phyloP scores from a whole-genome alignment of 2,888 invertebrate species.

The Aporophyla nigra region DNA sequence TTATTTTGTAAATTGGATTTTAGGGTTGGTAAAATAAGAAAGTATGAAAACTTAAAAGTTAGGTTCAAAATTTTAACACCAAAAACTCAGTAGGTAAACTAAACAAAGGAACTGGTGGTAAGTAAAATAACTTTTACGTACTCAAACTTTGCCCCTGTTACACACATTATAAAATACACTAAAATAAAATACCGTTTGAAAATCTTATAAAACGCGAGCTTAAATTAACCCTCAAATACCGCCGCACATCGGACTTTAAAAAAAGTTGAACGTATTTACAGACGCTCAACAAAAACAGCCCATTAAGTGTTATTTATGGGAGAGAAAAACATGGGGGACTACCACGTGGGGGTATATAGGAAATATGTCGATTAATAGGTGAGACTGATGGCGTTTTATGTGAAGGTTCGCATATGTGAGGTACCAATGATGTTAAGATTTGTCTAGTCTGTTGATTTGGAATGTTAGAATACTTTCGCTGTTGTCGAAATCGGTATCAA shows the following conservation, averaged over 20 bases:
- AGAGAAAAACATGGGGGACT: constrained; percentile 46
- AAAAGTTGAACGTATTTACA: constrained; percentile 61
- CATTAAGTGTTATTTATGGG: constrained; percentile 66
- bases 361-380: constrained; percentile 59
- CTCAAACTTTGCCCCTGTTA: constrained; percentile 17
- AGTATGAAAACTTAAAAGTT: background rate
- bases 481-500: too few species aligned
- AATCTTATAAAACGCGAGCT: constrained; percentile 46
- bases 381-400: constrained; percentile 12
- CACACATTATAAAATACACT: constrained; percentile 2
- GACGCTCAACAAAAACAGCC: constrained; percentile 60
- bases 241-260: constrained; percentile 62
- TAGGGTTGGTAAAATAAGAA: constrained; percentile 28
- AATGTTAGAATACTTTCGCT: too few species aligned
- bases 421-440: background rate
- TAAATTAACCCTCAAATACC: constrained; percentile 60
- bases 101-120: background rate
- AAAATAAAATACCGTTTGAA: constrained; percentile 26
- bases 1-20: constrained; percentile 46
- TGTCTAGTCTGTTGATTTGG: background rate
- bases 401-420: background rate
- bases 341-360: constrained; percentile 48
- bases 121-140: constrained; percentile 6
- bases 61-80: background rate
- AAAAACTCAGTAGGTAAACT: background rate